phyloP scores from a whole-genome alignment of 1,140 invertebrate species.

The Tetramorium parvispinum region DNA sequence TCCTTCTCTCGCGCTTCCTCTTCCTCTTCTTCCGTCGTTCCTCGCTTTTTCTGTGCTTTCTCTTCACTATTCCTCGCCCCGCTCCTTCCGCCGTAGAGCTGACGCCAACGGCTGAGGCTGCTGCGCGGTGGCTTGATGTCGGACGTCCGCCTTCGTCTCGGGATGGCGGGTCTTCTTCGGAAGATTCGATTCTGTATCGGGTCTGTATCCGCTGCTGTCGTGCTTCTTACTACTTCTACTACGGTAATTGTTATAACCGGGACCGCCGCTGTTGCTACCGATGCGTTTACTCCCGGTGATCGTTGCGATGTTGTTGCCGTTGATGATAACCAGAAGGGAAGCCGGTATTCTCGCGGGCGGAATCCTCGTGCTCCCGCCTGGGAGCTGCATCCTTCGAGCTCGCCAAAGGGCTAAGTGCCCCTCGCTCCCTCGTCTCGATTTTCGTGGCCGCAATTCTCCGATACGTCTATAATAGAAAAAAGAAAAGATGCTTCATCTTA shows the following conservation, averaged over 20 bases:
- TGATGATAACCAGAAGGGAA: slow-evolving; percentile 78
- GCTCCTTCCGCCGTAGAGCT: slow-evolving; percentile 81
- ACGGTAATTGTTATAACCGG: slow-evolving; percentile 52
- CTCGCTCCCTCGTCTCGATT: slow-evolving; percentile 84
- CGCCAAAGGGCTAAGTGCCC: slow-evolving; percentile 85
- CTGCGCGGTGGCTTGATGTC: slow-evolving; percentile 78
- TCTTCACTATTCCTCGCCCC: slow-evolving; percentile 83
- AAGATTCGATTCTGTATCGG: slow-evolving; percentile 77
- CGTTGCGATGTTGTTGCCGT: slow-evolving; percentile 77
- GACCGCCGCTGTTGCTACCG: slow-evolving; percentile 68
- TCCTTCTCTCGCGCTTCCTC: slow-evolving; percentile 71
- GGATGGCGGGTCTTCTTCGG: slow-evolving; percentile 74
- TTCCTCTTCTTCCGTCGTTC: slow-evolving; percentile 75
- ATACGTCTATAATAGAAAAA: slow-evolving; percentile 76
- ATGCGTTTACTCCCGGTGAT: slow-evolving; percentile 73
- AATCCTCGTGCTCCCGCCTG: slow-evolving; percentile 85
- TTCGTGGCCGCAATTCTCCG: slow-evolving; percentile 71
- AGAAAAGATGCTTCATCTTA: slow-evolving; percentile 19
- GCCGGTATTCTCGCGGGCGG: slow-evolving; percentile 81
- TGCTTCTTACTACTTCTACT: slow-evolving; percentile 55
- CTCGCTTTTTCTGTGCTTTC: slow-evolving; percentile 67
- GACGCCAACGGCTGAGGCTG: slow-evolving; percentile 82
- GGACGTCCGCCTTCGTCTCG: slow-evolving; percentile 77
- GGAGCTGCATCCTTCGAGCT: slow-evolving; percentile 86
- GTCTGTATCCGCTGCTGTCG: slow-evolving; percentile 72